These are phyloP conservation scores for Momotus momota DNA, from an alignment of 2,797 vertebrate genomes.

Conservation along the genomic window DNA sequence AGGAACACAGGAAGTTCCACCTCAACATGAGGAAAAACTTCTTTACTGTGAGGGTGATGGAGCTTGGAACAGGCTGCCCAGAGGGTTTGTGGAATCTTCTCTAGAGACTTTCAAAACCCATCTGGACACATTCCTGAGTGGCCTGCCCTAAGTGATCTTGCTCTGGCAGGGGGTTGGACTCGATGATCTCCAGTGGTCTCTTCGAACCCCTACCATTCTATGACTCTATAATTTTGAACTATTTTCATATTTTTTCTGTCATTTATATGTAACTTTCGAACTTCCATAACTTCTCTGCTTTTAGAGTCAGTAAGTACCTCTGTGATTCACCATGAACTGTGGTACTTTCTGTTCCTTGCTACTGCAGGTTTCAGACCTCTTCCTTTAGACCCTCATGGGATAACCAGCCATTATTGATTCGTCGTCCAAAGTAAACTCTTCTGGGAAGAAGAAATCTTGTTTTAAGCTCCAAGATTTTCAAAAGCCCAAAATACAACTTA, in stretches of 20 bases:
- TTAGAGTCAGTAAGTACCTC: background rate
- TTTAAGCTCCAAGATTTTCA: background rate
- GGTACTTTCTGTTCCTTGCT: background rate
- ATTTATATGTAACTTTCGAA: background rate
- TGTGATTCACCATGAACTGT: background rate
- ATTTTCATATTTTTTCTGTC: background rate
- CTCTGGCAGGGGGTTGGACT: too few relatives aligned
- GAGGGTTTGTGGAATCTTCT: too few relatives aligned
- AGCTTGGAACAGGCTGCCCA: too few relatives aligned
- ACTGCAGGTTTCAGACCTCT: background rate
- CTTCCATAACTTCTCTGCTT: background rate
- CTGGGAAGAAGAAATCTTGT: background rate
- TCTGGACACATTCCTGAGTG: too few relatives aligned
- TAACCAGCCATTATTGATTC: background rate
- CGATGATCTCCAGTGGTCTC: too few relatives aligned
- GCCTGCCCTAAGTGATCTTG: too few relatives aligned
- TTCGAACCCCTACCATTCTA: too few relatives aligned
- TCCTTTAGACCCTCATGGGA: rapidly evolving
- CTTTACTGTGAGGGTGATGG: too few relatives aligned
- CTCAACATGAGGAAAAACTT: too few relatives aligned
- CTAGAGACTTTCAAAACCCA: too few relatives aligned
- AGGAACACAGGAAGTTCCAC: too few relatives aligned
- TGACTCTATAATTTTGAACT: background rate
- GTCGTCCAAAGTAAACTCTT: background rate
- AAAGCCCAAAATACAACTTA: background rate